Evolutionary conservation across 2,888 invertebrate genomes (phyloP), one percentile per base, ranked within the genome.

Genomic region (Cinara cedri): DNA sequence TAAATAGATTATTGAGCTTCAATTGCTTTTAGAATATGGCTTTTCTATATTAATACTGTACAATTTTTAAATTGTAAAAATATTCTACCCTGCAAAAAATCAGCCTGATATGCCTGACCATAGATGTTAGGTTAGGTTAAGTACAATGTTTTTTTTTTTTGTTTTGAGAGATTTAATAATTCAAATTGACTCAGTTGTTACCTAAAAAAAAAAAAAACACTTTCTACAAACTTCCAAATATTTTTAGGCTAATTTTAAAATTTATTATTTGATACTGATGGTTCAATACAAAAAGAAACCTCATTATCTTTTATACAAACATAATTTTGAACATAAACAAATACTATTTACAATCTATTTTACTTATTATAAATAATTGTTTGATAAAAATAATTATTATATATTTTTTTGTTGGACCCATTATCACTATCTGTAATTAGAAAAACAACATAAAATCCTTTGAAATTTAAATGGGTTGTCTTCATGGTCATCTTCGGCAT

Each of bases 11-110:
- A 54, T 74, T 74, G 74, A 74, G 74, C 74, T 74, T 24, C 19
- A 54, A 11, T 74, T 42, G 51, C 21, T 54, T 74, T 63, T 54
- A 74, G 51, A 74, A 74, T 63, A 63, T 44, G n/a, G n/a, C 51
- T 74, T 63, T 21, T 63, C 54, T 63, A 74, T 26, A 54, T 63
- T 74, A 74, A 63, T 63, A 74, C 63, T 65, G 51, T 54, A 74
- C 51, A 63, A 42, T 54, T 74, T 63, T 63, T 51, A 63, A 74
- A 63, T 63, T 3, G 63, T 66, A 62, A 66, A 76, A 76, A 57
- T 76, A 63, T 10, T 76, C 76, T 76, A 76, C 76, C 76, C 76
- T 76, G 76, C 55, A 76, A 76, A 14, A 55, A 46, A 55, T 66
- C 55, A 76, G 66, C 76, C 66, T 66, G 51, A n/a, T n/a, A n/a